Evolutionary conservation across 2,113 vertebrate species (phyloP).

Genomic region (Pterocles burchelli): DNA sequence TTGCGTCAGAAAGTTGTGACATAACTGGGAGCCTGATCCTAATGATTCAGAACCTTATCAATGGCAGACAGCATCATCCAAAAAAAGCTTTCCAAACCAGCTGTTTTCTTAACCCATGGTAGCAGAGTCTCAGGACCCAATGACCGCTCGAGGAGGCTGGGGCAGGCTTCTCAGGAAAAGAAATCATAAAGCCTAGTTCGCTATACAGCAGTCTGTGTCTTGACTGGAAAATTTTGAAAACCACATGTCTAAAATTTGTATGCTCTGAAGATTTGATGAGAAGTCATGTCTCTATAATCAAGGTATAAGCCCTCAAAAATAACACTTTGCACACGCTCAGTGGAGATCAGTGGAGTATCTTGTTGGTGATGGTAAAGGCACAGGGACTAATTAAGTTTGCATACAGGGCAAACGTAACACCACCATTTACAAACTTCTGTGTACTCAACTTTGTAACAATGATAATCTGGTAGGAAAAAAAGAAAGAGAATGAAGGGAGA

Average conservation of each 20-base stretch:
- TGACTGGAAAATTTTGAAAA: not conserved
- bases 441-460: not conserved
- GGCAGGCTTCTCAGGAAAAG: not conserved
- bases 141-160: not conserved
- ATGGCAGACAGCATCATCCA: not conserved
- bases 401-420: not conserved
- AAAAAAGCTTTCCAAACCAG: not conserved
- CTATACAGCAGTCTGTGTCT: not conserved
- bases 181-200: not conserved
- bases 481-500: not conserved
- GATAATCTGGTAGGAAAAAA: not conserved
- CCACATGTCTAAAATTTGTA: not conserved
- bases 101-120: not conserved
- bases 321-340: not conserved
- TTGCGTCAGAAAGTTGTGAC: not conserved
- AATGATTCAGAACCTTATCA: not conserved
- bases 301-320: not conserved
- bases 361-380: not conserved
- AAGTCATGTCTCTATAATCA: not conserved
- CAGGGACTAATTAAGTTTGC: not conserved
- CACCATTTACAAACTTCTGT: not conserved
- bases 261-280: not conserved
- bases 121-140: not conserved
- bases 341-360: not conserved
- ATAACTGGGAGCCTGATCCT: not conserved